phyloP scores from a whole-genome alignment of 2,888 invertebrate species.

The Ametastegia equiseti region DNA sequence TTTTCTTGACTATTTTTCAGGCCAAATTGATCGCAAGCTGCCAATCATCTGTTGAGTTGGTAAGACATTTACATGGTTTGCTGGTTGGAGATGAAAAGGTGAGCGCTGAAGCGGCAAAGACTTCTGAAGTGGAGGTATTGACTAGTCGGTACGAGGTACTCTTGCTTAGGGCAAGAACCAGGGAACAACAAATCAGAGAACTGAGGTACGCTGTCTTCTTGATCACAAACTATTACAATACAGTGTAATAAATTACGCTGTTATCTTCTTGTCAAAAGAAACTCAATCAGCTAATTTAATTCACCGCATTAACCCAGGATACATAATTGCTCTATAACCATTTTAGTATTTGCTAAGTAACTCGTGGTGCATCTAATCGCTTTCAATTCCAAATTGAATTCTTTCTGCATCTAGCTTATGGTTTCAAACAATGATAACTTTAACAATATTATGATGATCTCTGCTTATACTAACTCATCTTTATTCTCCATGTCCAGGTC shows the following conservation, averaged over 20 bases:
- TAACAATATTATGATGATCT: background rate
- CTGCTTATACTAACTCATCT: slow-evolving; percentile 52
- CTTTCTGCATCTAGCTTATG: background rate
- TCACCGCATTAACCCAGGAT: background rate
- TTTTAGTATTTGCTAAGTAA: background rate
- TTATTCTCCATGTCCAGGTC: slow-evolving; percentile 75
- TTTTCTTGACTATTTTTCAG: slow-evolving; percentile 59
- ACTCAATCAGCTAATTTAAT: background rate
- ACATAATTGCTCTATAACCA: slow-evolving; percentile 13
- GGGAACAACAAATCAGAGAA: slow-evolving; percentile 87
- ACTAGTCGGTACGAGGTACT: slow-evolving; percentile 84
- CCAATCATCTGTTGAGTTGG: slow-evolving; percentile 88
- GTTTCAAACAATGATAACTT: background rate
- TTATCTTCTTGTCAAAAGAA: background rate
- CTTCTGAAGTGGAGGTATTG: slow-evolving; percentile 82
- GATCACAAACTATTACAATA: background rate
- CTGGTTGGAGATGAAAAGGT: slow-evolving; percentile 86
- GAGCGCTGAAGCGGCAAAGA: slow-evolving; percentile 82
- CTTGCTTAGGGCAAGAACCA: slow-evolving; percentile 84
- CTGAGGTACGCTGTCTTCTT: slow-evolving; percentile 80
- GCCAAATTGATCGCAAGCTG: slow-evolving; percentile 88
- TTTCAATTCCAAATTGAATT: background rate
- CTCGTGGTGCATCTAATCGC: background rate
- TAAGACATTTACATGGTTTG: slow-evolving; percentile 87
- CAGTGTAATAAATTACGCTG: background rate